A percentile compares a stretch with the other conserved stretches of the same genome.
These are phyloP conservation scores for Aricia artaxerxes DNA, from an alignment of 2,888 invertebrate genomes.

Conservation along the genomic window DNA sequence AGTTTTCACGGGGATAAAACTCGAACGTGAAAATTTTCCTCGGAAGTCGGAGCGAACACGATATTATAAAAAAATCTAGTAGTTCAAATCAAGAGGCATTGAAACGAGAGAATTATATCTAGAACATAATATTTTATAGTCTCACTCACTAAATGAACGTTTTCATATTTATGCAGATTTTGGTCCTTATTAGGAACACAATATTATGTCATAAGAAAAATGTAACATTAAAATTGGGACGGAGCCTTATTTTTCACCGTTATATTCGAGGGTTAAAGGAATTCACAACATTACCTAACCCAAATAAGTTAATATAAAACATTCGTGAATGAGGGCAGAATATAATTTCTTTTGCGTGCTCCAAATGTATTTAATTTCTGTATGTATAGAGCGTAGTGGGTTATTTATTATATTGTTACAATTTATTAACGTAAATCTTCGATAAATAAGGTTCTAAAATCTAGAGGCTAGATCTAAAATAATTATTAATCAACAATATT, in stretches of 20 bases:
- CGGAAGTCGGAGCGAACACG: not conserved
- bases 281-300: not conserved
- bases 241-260: conserved; percentile 2
- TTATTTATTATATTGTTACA: not conserved
- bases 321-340: conserved; percentile 7
- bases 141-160: not conserved
- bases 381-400: not conserved
- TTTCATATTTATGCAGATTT: not conserved
- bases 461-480: not conserved
- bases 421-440: not conserved
- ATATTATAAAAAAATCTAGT: conserved; percentile 8
- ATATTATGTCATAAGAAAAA: not conserved
- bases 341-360: conserved; percentile 5
- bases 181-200: not conserved
- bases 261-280: not conserved
- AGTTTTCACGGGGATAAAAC: conserved; percentile 4
- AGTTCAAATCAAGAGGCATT: not conserved
- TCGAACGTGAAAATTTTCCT: not conserved
- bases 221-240: not conserved
- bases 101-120: not conserved
- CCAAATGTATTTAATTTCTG: not conserved
- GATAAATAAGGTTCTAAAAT: not conserved
- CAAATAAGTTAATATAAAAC: conserved; percentile 9
- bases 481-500: too few species aligned
- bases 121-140: not conserved